Conservation (phyloP, 1,140 invertebrate genomes). For the Brachionus plicatilis region DNA sequence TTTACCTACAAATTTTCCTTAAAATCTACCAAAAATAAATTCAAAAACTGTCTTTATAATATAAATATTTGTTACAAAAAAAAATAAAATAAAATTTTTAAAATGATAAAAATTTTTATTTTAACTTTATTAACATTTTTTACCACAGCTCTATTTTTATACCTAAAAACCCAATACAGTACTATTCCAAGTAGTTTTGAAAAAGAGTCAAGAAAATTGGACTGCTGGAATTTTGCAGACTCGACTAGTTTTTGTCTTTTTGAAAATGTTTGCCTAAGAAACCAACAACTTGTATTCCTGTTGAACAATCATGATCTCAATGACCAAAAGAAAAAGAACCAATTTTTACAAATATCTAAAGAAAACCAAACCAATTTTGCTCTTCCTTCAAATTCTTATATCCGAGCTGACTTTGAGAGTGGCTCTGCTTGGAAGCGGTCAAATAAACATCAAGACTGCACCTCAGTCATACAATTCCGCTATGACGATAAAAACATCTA, state of each 20-base stretch:
- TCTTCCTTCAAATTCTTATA: neutral
- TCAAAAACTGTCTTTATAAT: no score
- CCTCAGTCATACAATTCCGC: neutral
- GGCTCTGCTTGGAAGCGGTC: neutral
- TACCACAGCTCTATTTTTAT: no score
- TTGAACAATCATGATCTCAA: neutral
- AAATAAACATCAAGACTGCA: neutral
- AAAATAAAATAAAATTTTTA: no score
- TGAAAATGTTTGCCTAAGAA: neutral
- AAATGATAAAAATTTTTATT: no score
- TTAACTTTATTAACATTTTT: no score
- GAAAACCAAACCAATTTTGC: neutral
- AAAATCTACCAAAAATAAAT: no score
- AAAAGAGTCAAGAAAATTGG: neutral
- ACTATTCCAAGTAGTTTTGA: no score
- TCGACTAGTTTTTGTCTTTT: neutral
- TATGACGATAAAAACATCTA: neutral
- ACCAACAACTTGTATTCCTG: neutral
- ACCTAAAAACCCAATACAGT: no score
- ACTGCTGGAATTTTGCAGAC: neutral
- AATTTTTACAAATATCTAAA: no score
- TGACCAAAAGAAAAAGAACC: neutral
- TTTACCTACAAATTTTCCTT: no score
- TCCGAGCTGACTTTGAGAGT: neutral
- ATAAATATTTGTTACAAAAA: no score